Evolutionary conservation across 2,797 vertebrate genomes (phyloP), one percentile per base, ranked within the genome.

Genomic region (Threskiornis aethiopicus): DNA sequence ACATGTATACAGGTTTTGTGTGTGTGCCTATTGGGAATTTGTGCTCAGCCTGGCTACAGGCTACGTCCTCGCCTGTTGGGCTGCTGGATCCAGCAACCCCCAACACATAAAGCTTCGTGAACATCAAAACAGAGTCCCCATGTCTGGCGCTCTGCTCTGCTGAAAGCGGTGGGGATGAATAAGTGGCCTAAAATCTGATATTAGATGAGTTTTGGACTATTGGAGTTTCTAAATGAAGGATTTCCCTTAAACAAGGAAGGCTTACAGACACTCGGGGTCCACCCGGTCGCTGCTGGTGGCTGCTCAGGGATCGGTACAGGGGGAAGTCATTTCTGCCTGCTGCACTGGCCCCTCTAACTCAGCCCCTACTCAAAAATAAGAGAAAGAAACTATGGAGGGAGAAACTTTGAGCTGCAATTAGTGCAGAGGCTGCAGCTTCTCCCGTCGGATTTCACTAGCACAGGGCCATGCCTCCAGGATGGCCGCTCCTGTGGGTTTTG

Each of bases 391-490:
- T 42, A 24, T 1, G 0, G 33, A 69, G 33, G 10, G 29, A 80
- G 52, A 69, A 70, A 37, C 11, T 44, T 33, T 8, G 6, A 58
- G 57, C 35, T 66, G 51, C 29, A 42, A 10, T 5, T 42, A 52
- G 16, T 35, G 41, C 51, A 71, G 46, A 61, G 37, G 11, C 5
- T 58, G 59, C 18, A 66, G 75, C 28, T 76, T 80, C 49, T 79
- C 25, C 55, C 64, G 10, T 13, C 0, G 1, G 16, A 39, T 64
- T 57, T 64, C 72, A 33, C 13, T 25, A 19, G 35, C 0, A 1
- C 35, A 54, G 55, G 37, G 33, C 69, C 28, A 15, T 54, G 26
- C 22, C 21, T 66, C 57, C 39, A 49, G 61, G 70, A 51, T 33
- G 41, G 29, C 51, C 0, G 0, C 21, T 37, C 71, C 76, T 31